Conservation (phyloP, 2,888 invertebrate species). For the Melieria omissa region DNA sequence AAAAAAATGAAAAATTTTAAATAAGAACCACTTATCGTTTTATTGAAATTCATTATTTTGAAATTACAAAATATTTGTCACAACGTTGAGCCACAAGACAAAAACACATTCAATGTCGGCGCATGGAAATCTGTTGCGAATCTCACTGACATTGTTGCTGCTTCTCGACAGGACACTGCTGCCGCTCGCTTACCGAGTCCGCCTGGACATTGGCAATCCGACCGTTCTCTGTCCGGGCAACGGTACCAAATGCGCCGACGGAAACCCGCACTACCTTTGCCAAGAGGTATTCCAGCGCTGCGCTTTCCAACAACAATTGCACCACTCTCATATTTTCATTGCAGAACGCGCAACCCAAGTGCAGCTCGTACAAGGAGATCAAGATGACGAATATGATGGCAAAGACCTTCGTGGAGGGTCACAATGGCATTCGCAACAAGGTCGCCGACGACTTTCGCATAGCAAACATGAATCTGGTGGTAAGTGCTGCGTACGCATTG, state of each 20-base stretch:
- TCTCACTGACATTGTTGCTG: too few species aligned
- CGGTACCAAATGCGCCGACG: constrained; percentile 10
- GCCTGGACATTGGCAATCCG: not conserved
- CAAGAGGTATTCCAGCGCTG: not conserved
- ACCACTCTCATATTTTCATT: not conserved
- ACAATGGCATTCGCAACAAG: constrained; percentile 51
- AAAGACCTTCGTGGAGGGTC: constrained; percentile 41
- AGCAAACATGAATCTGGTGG: constrained; percentile 49
- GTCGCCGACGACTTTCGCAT: constrained; percentile 45
- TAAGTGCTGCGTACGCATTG: too few species aligned
- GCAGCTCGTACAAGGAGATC: not conserved
- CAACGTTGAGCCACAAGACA: not conserved
- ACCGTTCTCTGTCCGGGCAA: constrained; percentile 11
- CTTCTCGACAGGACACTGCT: too few species aligned
- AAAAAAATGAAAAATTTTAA: too few species aligned
- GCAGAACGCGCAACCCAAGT: not conserved
- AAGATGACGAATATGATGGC: constrained; percentile 6
- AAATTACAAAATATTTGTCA: constrained; percentile 1
- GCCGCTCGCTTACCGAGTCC: too few species aligned
- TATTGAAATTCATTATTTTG: not conserved
- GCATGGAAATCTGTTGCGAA: too few species aligned
- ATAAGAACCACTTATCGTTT: not conserved
- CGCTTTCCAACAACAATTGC: not conserved
- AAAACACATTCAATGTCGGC: too few species aligned
- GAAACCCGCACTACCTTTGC: constrained; percentile 21